These are phyloP conservation scores for Enteromius radiatus DNA, from an alignment of 2,797 vertebrate species.

Conservation along the genomic window DNA sequence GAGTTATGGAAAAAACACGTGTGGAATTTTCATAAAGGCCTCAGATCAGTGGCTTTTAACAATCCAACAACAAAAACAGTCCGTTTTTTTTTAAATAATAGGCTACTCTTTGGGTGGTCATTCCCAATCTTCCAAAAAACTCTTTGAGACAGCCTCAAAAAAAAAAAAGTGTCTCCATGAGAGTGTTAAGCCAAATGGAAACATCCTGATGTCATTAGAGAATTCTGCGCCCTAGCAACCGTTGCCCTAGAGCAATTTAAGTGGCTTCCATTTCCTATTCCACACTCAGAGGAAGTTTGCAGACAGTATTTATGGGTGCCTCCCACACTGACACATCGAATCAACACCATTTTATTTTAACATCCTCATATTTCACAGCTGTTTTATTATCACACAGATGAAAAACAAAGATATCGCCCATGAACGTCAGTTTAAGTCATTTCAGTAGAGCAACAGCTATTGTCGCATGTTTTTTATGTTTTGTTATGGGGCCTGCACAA, in stretches of 20 bases:
- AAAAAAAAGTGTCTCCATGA: conserved; percentile 44
- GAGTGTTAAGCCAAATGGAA: conserved; percentile 59
- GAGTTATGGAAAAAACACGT: not conserved
- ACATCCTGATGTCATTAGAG: conserved; percentile 64
- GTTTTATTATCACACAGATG: not conserved
- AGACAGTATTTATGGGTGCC: conserved; percentile 43
- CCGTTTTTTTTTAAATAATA: not conserved
- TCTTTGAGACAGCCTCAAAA: not conserved
- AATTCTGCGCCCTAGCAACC: conserved; percentile 62
- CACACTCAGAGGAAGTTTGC: conserved; percentile 40
- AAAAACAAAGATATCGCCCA: not conserved
- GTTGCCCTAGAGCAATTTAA: conserved; percentile 48
- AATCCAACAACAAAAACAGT: not conserved
- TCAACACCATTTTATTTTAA: conserved; percentile 19
- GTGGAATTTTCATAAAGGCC: not conserved
- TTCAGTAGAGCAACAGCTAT: not conserved
- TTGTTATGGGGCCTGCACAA: not conserved
- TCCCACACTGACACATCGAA: conserved; percentile 19
- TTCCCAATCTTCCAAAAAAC: not conserved
- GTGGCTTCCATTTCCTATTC: conserved; percentile 59
- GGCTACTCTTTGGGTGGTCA: not conserved
- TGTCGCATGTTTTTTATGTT: not conserved
- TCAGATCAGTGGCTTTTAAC: conserved; percentile 3
- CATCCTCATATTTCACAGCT: conserved; percentile 17
- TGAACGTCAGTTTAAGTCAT: not conserved